A percentile compares a stretch with the other conserved stretches of the same genome.
phyloP scores from a whole-genome alignment of 2,113 vertebrate genomes.

The Chionomys nivalis region DNA sequence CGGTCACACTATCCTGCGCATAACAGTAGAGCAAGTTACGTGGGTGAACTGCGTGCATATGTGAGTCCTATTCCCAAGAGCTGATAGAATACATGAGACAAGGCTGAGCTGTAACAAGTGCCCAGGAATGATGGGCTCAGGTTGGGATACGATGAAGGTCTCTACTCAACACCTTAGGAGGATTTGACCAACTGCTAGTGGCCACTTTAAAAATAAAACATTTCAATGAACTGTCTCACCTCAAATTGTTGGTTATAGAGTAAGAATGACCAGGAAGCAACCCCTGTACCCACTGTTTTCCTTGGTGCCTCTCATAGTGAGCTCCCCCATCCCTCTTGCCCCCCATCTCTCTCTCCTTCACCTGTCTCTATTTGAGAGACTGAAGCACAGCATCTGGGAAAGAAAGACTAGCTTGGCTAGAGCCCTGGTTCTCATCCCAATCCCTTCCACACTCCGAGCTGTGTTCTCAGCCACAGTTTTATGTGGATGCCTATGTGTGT shows the following conservation, averaged over 20 bases:
- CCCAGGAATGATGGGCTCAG: background rate
- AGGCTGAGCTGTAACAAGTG: background rate
- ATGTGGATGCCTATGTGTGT: background rate
- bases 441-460: background rate
- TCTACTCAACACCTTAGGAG: background rate
- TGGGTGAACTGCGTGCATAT: background rate
- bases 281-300: background rate
- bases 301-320: background rate
- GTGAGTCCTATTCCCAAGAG: background rate
- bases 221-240: background rate
- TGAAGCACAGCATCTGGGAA: background rate
- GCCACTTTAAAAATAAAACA: constrained; percentile 4
- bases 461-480: background rate
- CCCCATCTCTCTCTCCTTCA: background rate
- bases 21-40: background rate
- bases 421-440: background rate
- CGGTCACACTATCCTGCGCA: background rate
- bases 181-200: background rate
- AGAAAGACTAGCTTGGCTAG: background rate
- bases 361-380: background rate
- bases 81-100: background rate
- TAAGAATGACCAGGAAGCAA: background rate
- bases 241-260: background rate
- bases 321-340: background rate
- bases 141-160: background rate